These are phyloP conservation scores for Euborellia annulipes DNA, from an alignment of 1,140 invertebrate genomes.

Conservation along the genomic window DNA sequence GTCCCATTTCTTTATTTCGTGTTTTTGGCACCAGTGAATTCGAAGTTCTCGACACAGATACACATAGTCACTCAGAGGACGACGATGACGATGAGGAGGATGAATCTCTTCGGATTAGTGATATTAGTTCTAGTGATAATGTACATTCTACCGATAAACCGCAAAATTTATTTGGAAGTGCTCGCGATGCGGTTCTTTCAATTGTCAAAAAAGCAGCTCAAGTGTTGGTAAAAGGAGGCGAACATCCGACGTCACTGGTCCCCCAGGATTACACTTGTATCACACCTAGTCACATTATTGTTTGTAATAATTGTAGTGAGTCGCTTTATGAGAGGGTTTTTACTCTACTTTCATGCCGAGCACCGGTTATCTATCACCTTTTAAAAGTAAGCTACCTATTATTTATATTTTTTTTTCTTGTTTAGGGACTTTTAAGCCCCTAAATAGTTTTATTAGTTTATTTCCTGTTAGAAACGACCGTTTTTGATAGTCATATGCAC, in stretches of 20 bases:
- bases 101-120: slow-evolving; percentile 23
- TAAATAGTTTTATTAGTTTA: too few species aligned
- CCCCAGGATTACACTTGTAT: slow-evolving; percentile 28
- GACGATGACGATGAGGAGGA: slow-evolving; percentile 19
- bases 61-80: slow-evolving; percentile 30
- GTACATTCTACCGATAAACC: slow-evolving; percentile 7
- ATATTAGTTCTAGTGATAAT: too few species aligned
- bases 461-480: too few species aligned
- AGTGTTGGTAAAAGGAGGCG: slow-evolving; percentile 52
- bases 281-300: slow-evolving; percentile 48
- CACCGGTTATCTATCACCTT: slow-evolving; percentile 5
- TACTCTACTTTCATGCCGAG: slow-evolving; percentile 46
- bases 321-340: slow-evolving; percentile 43
- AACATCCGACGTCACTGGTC: slow-evolving; percentile 22
- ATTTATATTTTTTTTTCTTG: too few species aligned
- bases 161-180: slow-evolving; percentile 64
- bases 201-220: slow-evolving; percentile 79
- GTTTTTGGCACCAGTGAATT: slow-evolving; percentile 85
- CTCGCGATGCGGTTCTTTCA: slow-evolving; percentile 67
- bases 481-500: too few species aligned
- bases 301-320: slow-evolving; percentile 54
- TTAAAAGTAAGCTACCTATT: slow-evolving; percentile 1
- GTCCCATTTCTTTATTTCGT: slow-evolving; percentile 82
- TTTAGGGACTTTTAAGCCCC: too few species aligned
- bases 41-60: slow-evolving; percentile 69